Evolutionary conservation across 2,113 vertebrate species (phyloP), one percentile per base, ranked within the genome.

Genomic region (Meleagris gallopavo): DNA sequence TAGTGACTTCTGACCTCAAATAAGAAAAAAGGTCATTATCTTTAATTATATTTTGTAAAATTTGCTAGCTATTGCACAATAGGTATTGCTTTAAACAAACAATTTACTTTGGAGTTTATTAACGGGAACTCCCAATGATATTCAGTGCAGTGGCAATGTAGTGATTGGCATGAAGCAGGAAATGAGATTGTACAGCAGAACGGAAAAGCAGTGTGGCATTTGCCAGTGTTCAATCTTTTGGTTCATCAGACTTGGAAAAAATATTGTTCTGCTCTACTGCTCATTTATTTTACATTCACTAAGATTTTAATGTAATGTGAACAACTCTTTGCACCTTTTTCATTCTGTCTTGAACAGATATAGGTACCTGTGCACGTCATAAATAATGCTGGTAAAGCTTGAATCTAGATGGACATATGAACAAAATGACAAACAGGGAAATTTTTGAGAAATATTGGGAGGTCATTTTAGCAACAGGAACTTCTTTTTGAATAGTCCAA

Each of bases 101-200:
- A 62, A 21, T 93, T 91, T 81, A 66, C 60, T 86, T 21, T 46
- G 66, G n/a, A 85, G 34, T 45, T 78, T 54, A 18, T 70, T 93
- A 86, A 74, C 76, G 30, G 87, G 87, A 75, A 30, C 41, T 86
- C 83, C n/a, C 76, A 72, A 1, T 12, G 58, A 3, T 13, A 40
- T 86, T 95, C 70, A 83, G 58, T 43, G 54, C 41, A 85, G 22
- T 54, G 77, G 67, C 64, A 75, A 41, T 52, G 17, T 34, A 85
- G 50, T 46, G 71, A 83, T 34, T 81, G 70, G 30, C 29, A 0
- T 40, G 74, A 66, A 96, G 50, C 78, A 95, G 64, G 86, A 94
- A 95, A 52, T 95, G 76, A 95, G 65, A 74, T 66, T 89, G 93
- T 57, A 64, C 19, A 81, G 73, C 57, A 94, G 69, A 78, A 83